These are phyloP conservation scores for Oxygymnocypris stewartii DNA, from an alignment of 2,113 vertebrate genomes.

Conservation along the genomic window DNA sequence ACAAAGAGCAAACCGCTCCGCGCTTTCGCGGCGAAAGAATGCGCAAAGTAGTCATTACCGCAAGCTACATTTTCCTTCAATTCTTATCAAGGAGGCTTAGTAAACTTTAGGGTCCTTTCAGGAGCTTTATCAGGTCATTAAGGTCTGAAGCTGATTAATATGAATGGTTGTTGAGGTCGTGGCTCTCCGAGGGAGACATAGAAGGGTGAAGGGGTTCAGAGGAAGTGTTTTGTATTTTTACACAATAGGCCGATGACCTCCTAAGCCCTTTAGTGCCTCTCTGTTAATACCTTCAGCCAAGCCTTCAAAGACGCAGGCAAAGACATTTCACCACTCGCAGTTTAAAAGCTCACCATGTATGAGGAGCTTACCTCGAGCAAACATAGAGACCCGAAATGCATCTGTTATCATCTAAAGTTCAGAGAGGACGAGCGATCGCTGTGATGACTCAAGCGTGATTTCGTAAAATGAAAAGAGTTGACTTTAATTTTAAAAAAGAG, in stretches of 20 bases:
- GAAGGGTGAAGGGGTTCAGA: conserved; percentile 77
- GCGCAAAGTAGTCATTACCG: conserved; percentile 46
- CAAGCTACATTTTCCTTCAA: conserved; percentile 49
- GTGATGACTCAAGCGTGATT: conserved; percentile 42
- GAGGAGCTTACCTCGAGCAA: conserved; percentile 52
- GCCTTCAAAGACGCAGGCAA: conserved; percentile 76
- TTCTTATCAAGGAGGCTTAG: conserved; percentile 61
- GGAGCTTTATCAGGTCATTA: conserved; percentile 75
- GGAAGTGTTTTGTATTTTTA: conserved; percentile 80
- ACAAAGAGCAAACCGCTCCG: conserved; percentile 29
- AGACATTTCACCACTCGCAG: conserved; percentile 76
- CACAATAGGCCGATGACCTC: conserved; percentile 80
- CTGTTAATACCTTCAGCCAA: conserved; percentile 78
- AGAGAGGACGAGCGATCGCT: conserved; percentile 33
- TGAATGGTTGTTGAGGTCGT: conserved; percentile 74
- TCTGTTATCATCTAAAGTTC: conserved; percentile 37
- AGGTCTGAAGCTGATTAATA: conserved; percentile 75
- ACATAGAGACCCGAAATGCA: conserved; percentile 41
- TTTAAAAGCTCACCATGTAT: conserved; percentile 60
- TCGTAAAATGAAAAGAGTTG: conserved; percentile 3
- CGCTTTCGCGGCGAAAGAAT: conserved; percentile 17
- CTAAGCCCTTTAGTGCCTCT: conserved; percentile 78
- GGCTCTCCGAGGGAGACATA: conserved; percentile 72
- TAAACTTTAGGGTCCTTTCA: conserved; percentile 72
- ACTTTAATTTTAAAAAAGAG: conserved; percentile 14